These are phyloP conservation scores for Spodoptera littoralis DNA, from an alignment of 2,888 invertebrate genomes.

Conservation along the genomic window DNA sequence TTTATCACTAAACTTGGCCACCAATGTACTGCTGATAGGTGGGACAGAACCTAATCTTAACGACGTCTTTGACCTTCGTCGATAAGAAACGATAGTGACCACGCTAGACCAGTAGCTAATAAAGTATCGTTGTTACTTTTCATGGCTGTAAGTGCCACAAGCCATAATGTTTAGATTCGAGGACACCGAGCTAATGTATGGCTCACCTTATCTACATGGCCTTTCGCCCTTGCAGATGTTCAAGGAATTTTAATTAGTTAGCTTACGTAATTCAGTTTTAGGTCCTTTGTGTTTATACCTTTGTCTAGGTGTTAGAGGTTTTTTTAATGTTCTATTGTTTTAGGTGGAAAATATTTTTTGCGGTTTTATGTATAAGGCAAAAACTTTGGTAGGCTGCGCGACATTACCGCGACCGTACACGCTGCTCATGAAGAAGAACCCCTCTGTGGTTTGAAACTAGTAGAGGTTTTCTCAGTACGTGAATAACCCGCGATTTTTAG, in stretches of 20 bases:
- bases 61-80: constrained; percentile 56
- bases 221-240: constrained; percentile 36
- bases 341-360: too few species aligned
- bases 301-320: too few species aligned
- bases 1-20: constrained; percentile 37
- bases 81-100: constrained; percentile 50
- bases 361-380: too few species aligned
- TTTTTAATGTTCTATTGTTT: too few species aligned
- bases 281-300: neutral
- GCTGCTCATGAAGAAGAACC: too few species aligned
- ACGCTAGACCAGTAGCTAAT: constrained; percentile 46
- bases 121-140: constrained; percentile 27
- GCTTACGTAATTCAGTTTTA: neutral
- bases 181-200: constrained; percentile 45
- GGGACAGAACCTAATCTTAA: constrained; percentile 57
- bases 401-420: too few species aligned
- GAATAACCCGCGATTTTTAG: too few species aligned
- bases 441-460: too few species aligned
- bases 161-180: constrained; percentile 34
- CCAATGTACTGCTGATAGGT: constrained; percentile 44
- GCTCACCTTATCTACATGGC: constrained; percentile 30
- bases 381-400: too few species aligned
- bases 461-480: too few species aligned
- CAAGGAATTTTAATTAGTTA: constrained; percentile 33
- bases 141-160: constrained; percentile 33